Base-by-base conservation (phyloP, 1,140 invertebrate species). In the Papilio glaucus region DNA sequence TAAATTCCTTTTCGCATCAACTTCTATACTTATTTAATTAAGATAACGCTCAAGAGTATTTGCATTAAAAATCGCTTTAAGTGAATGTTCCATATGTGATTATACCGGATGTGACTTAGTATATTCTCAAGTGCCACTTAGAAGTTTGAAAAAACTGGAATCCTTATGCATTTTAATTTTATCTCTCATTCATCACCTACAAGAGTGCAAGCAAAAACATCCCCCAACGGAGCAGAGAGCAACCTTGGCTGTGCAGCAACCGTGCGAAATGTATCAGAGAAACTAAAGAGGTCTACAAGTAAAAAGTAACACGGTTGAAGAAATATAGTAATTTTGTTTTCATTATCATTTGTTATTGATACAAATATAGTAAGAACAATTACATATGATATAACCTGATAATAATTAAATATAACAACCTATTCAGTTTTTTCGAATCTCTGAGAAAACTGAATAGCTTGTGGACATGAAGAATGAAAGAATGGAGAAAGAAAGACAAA, bases 71-170 rank as follows among this genome's bases (percentile, higher is more conserved):
- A 4, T 9, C 1, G 18, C 9, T 7, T 1, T 21, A 18, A 62
- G 13, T 12, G 13, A 33, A 37, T 24, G 10, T 37, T 9, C 24
- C n/a, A 53, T 53, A 53, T 53, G n/a, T 53, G 18, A n/a, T n/a
- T 4, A 26, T 53, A 3, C 67, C 67, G 67, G 67, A 69, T 69
- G 67, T 53, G 33, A 49, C 26, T 18, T 1, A 39, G 67, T 42
- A 41, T 45, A 69, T 21, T 69, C 41, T 69, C 37, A 39, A 69
- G 67, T 69, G 67, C 0, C 67, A 69, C 67, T 69, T 69, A 68
- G 4, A 37, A 53, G 24, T 68, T 21, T 37, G 26, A 33, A 63
- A 63, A 69, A 38, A 33, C 21, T 33, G 42, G n/a, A 49, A 49
- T 49, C 42, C 24, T 45, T 67, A 45, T 69, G 67, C 15, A 53